Evolutionary conservation across 1,140 invertebrate species (phyloP).

Genomic region (Pentalonia nigronervosa): DNA sequence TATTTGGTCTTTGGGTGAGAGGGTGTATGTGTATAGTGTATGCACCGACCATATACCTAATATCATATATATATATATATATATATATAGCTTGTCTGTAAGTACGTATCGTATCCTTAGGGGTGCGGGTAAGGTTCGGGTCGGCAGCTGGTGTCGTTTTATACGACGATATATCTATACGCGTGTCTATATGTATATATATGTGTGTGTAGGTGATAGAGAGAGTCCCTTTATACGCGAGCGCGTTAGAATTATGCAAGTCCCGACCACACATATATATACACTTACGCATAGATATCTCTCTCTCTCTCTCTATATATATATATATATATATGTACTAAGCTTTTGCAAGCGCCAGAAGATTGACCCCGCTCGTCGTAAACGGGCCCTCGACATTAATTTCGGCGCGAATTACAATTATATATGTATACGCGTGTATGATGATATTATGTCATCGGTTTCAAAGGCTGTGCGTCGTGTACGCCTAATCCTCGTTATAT

Average conservation of each 20-base stretch:
- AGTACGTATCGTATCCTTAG: not conserved
- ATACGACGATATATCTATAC: not conserved
- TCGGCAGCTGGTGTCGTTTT: not conserved
- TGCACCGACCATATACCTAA: not conserved
- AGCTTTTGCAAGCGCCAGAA: not conserved
- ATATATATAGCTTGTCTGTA: not conserved
- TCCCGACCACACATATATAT: not conserved
- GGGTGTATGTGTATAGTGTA: not conserved
- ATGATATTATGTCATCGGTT: not conserved
- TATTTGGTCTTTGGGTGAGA: not conserved
- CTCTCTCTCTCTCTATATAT: not conserved
- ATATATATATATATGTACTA: not conserved
- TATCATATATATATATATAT: too few species aligned
- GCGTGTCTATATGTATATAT: too few species aligned
- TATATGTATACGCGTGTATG: too few species aligned
- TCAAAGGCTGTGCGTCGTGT: not conserved
- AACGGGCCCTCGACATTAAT: not conserved
- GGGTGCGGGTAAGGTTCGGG: not conserved
- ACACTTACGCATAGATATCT: not conserved
- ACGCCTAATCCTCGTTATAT: not conserved
- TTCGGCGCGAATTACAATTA: not conserved
- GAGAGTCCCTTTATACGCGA: not conserved
- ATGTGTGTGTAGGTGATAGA: not conserved
- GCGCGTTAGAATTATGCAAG: not conserved
- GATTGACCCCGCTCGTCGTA: not conserved